phyloP scores from a whole-genome alignment of 2,888 invertebrate genomes.

The Timandra comae region DNA sequence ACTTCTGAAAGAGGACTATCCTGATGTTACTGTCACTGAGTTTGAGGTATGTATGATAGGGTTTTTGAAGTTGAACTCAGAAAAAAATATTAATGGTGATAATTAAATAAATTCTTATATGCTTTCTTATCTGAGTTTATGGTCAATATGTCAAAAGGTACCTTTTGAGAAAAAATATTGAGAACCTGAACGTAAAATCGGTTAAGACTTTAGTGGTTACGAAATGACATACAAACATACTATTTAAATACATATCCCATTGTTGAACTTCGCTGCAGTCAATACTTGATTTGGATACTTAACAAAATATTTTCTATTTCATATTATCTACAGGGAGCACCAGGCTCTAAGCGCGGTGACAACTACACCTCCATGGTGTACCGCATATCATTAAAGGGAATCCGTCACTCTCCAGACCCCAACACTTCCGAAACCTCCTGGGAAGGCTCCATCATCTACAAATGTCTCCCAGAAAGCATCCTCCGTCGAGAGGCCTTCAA shows the following conservation, averaged over 20 bases:
- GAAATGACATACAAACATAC: slow-evolving; percentile 3
- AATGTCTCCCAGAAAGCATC: slow-evolving; percentile 81
- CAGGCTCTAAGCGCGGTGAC: slow-evolving; percentile 84
- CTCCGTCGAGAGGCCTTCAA: slow-evolving; percentile 81
- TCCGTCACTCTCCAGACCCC: slow-evolving; percentile 1
- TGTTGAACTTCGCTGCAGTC: no score
- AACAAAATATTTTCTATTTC: background rate
- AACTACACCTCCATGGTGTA: slow-evolving; percentile 86
- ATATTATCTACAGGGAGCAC: slow-evolving; percentile 70
- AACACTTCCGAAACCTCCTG: slow-evolving; percentile 65
- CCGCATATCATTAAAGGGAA: slow-evolving; percentile 78
- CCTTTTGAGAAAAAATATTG: no score
- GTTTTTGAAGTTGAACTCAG: background rate
- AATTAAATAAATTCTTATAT: no score
- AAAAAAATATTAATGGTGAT: no score
- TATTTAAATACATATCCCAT: background rate
- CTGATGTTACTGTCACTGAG: slow-evolving; percentile 71
- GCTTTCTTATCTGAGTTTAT: no score
- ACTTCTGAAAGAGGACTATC: slow-evolving; percentile 72
- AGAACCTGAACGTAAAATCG: no score
- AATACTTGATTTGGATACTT: no score
- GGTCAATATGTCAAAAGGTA: no score
- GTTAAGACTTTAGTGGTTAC: no score
- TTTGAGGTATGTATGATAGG: slow-evolving; percentile 57
- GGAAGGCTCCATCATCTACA: slow-evolving; percentile 82